These are phyloP conservation scores for Agapornis canus DNA, from an alignment of 2,797 vertebrate species.

Conservation along the genomic window DNA sequence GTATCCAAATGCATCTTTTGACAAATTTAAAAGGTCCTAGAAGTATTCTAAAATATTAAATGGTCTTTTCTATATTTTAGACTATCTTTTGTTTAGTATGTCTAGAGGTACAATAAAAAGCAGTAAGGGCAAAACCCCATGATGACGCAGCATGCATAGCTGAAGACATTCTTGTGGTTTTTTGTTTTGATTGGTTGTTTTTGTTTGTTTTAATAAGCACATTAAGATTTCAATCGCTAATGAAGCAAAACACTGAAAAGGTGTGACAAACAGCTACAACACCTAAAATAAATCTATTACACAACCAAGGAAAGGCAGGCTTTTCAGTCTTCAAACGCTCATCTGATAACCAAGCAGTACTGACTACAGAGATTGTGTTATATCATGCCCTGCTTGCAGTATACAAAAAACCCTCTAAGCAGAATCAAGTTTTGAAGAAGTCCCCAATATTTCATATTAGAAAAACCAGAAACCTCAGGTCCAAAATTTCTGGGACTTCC, in stretches of 20 bases:
- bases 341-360: not conserved
- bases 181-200: not conserved
- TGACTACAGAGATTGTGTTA: not conserved
- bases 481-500: not conserved
- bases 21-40: not conserved
- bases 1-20: not conserved
- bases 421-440: not conserved
- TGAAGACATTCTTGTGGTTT: not conserved
- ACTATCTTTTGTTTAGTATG: not conserved
- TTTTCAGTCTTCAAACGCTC: not conserved
- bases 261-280: not conserved
- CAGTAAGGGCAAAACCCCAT: not conserved
- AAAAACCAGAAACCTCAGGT: not conserved
- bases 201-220: accelerated
- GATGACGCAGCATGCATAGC: not conserved
- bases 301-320: not conserved
- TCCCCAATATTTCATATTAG: not conserved
- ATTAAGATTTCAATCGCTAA: not conserved
- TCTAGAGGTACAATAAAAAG: not conserved
- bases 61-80: not conserved
- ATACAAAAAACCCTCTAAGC: not conserved
- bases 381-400: not conserved
- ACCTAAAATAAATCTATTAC: not conserved
- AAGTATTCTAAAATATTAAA: not conserved
- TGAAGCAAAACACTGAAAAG: not conserved